Percentiles rank a stretch among this genome's conserved stretches.
phyloP scores from a whole-genome alignment of 2,888 invertebrate genomes.

The Oscheius sp. region DNA sequence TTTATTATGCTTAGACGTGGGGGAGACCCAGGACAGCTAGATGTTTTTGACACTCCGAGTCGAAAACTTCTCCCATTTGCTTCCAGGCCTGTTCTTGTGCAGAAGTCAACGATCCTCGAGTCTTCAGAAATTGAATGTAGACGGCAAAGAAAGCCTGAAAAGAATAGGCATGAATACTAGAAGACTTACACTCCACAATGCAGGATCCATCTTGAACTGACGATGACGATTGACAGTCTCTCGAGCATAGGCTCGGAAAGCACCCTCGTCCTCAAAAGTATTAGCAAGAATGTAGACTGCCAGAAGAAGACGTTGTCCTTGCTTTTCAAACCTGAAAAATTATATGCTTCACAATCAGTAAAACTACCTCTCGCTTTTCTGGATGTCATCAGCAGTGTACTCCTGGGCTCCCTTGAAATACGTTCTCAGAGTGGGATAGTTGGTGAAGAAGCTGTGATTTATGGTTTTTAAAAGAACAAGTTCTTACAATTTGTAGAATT shows the following conservation, averaged over 20 bases:
- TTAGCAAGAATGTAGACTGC: constrained; percentile 64
- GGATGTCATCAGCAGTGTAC: constrained; percentile 61
- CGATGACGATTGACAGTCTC: constrained; percentile 69
- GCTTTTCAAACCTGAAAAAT: constrained; percentile 64
- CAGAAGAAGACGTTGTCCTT: constrained; percentile 68
- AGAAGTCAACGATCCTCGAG: constrained; percentile 52
- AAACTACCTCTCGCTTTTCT: constrained; percentile 55
- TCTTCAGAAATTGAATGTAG: constrained; percentile 62
- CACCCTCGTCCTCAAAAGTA: constrained; percentile 58
- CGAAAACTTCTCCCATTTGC: constrained; percentile 60
- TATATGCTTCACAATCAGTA: not conserved
- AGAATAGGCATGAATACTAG: not conserved
- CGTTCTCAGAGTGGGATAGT: constrained; percentile 62
- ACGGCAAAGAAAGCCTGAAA: constrained; percentile 69
- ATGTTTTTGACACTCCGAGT: constrained; percentile 54
- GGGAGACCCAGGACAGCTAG: constrained; percentile 52
- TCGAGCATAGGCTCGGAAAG: constrained; percentile 64
- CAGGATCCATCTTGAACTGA: constrained; percentile 69
- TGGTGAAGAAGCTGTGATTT: constrained; percentile 60
- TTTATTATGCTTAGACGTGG: constrained; percentile 20
- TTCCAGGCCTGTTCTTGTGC: constrained; percentile 66
- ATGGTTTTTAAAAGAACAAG: constrained; percentile 6
- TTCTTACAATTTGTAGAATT: constrained; percentile 68
- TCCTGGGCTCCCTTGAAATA: constrained; percentile 66
- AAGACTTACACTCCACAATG: constrained; percentile 60